Evolutionary conservation across 1,140 invertebrate genomes (phyloP), one percentile per base, ranked within the genome.

Genomic region (Bombus superbus): DNA sequence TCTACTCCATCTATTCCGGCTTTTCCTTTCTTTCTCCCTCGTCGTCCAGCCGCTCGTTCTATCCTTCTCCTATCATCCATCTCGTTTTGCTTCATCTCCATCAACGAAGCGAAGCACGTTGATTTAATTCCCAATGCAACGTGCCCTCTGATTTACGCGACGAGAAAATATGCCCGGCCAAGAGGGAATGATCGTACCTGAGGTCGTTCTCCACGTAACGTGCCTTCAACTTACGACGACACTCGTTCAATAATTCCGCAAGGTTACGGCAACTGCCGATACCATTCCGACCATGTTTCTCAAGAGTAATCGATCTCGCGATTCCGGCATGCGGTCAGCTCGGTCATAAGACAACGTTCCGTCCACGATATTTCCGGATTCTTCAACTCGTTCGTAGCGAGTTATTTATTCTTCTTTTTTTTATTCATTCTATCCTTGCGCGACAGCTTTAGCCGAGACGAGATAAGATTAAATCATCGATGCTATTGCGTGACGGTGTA

Each of bases 171-270:
- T 25, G 74, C n/a, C 64, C 59, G 59, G 38, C 64, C 75, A 53
- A 38, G 64, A 40, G 72, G 62, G 75, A 66, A 81, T 62, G 77
- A 79, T 86, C 81, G 57, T 62, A 38, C 18, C n/a, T 44, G 87
- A 53, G 81, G 71, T 77, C 86, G 47, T 75, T 59, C 73, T 44
- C 68, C 62, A 38, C 18, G 38, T 71, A 73, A 81, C 57, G 86
- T 68, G 42, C 73, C 28, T 64, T 8, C 66, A 38, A 57, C 66
- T 79, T 53, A 10, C 13, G 5, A 44, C 40, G 42, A 77, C 53
- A 74, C 53, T 85, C 84, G 87, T 89, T 89, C 84, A 83, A 89
- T 89, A 89, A 89, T 89, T 89, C 86, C 88, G 80, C 88, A 88
- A 89, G 88, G 88, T 89, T 89, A 89, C 84, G 87, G 38, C 38